Evolutionary conservation across 2,797 vertebrate genomes (phyloP).

Genomic region (Helarctos malayanus): DNA sequence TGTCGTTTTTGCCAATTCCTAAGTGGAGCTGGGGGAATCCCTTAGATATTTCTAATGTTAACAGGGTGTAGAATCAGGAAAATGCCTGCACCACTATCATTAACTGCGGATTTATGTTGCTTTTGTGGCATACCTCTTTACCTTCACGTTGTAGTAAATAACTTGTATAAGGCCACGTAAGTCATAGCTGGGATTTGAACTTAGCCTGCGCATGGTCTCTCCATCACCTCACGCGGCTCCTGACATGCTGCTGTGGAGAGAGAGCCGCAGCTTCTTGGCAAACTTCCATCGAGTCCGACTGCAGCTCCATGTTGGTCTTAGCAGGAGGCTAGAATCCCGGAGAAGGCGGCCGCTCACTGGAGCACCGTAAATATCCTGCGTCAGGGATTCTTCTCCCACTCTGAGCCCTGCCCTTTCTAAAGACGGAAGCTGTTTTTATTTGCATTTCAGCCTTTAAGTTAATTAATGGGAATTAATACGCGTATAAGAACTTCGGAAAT

Average conservation of each 20-base stretch:
- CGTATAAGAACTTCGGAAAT: conserved; percentile 81
- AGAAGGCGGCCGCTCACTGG: neutral
- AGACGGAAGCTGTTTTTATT: conserved; percentile 78
- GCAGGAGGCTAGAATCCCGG: neutral
- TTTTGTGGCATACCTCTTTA: neutral
- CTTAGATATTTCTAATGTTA: neutral
- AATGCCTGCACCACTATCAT: neutral
- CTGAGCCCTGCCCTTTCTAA: conserved; percentile 73
- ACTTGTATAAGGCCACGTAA: neutral
- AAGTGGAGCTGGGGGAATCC: neutral
- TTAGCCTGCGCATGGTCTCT: neutral
- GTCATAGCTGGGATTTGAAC: neutral
- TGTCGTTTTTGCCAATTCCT: conserved; percentile 25
- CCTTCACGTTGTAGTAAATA: neutral
- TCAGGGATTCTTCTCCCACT: conserved; percentile 68
- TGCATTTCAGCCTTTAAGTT: conserved; percentile 83
- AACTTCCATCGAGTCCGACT: neutral
- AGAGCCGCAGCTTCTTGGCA: neutral
- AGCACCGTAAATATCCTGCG: neutral
- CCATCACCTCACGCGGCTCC: neutral
- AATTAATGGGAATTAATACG: conserved; percentile 83
- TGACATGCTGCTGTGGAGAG: neutral
- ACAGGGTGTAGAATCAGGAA: neutral
- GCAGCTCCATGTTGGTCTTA: neutral
- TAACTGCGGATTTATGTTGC: neutral